Evolutionary conservation across 2,113 vertebrate genomes (phyloP), one percentile per base, ranked within the genome.

Genomic region (Neogobius melanostomus): DNA sequence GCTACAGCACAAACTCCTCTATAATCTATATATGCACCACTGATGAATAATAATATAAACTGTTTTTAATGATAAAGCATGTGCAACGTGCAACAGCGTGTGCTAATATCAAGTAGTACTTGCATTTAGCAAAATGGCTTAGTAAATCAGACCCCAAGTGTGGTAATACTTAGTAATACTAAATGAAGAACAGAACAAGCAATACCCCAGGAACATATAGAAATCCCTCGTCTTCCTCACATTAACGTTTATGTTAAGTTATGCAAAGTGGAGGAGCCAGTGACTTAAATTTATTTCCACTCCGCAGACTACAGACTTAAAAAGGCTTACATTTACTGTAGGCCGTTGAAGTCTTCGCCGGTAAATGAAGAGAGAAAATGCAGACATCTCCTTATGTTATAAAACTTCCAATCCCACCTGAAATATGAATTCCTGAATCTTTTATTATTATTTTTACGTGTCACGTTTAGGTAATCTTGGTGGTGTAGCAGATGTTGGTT

Each of bases 401-500:
- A 7, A 59, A 5, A 14, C 12, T 7, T 7, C 6, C 14, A 59
- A 59, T 36, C 28, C 56, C 17, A 8, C 10, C 17, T 56, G 53
- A 54, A 54, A 54, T 11, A 17, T 54, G 53, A 56, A 56, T 17
- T 56, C 17, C 17, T 56, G 53, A 56, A 56, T 56, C 53, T 21
- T 14, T 59, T 42, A 21, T 6, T 14, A 42, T 6, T 59, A n/a
- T 44, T 59, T 43, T 8, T 45, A 14, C 60, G n/a, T 63, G 60
- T 44, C 61, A 64, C 45, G 45, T 43, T n/a, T 64, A 36, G 28
- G 28, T 36, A 64, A 64, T 17, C 61, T 64, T 21, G 17, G 61
- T 46, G 15, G 10, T 47, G 16, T 64, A 43, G 46, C 16, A 43
- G 44, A 49, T 51, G 57, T 9, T 51, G 52, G 76, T 84, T 64